Base-by-base conservation (phyloP, 1,140 invertebrate species). In the Ceratina japonica region DNA sequence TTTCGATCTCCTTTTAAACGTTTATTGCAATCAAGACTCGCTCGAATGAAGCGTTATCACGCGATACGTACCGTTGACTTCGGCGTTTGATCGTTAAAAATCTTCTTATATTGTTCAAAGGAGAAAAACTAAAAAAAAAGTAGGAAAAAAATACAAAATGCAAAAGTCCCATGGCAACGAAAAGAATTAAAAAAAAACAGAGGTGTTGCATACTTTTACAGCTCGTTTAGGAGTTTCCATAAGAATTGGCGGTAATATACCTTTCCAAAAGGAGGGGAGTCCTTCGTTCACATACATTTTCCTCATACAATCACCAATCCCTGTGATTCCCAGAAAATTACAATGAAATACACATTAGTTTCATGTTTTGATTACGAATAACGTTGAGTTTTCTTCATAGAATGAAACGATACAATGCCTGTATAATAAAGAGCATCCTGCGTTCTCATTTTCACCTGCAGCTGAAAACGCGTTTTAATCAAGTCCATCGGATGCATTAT, bases 401-500 rank as follows among this genome's bases (percentile, higher is more conserved):
- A 78, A 18, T 31, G 52, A 3, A 74, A 73, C 0, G 16, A 83
- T 58, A 81, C 76, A 82, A n/a, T 79, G 78, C 91, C 91, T 87
- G 91, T 94, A 83, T 95, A 95, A 85, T 94, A 93, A 18, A 92
- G 86, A 15, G 93, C 92, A 90, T 94, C 93, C 49, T 63, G 65
- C n/a, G 87, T 80, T 59, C 82, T 87, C 31, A 86, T 80, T 73
- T 93, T 93, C n/a, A 93, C 89, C 90, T 97, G 96, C 51, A 97
- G 93, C 91, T 98, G 97, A 83, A 97, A 95, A 74, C 97, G 93
- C 8, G 97, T 99, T 93, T 98, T 98, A 0, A 98, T 95, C 72
- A 98, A 92, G 93, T 99, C 98, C 88, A 98, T 93, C 2, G 98
- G 98, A 93, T 98, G 97, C 98, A 99, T 98, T 74, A 98, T 96